phyloP scores from a whole-genome alignment of 1,140 invertebrate species.

The Euwallacea similis region DNA sequence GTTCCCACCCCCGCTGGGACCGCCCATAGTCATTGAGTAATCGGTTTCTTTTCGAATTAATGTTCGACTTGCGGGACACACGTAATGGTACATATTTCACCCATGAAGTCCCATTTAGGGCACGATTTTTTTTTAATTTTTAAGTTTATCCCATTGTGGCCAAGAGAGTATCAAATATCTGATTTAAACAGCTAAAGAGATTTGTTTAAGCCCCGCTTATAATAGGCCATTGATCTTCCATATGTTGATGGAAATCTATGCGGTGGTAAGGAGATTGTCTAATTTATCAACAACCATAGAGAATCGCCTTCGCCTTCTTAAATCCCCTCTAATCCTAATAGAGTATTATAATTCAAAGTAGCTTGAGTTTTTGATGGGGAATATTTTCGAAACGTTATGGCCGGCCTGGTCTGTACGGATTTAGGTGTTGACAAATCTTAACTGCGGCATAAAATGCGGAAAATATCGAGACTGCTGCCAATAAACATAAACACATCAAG shows the following conservation, averaged over 20 bases:
- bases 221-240: conserved; percentile 17
- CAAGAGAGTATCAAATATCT: conserved; percentile 6
- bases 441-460: conserved; percentile 1
- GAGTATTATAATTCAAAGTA: conserved; percentile 15
- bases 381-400: neutral
- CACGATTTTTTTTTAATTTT: neutral
- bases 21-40: conserved; percentile 23
- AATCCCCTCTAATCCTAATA: conserved; percentile 8
- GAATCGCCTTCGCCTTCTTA: conserved; percentile 6
- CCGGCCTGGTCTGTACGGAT: too few relatives aligned
- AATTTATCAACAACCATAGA: conserved; percentile 15
- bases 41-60: conserved; percentile 35
- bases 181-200: conserved; percentile 21
- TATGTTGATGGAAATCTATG: conserved; percentile 14
- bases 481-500: conserved; percentile 17
- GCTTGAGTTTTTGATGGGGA: neutral
- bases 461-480: conserved; percentile 12
- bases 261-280: conserved; percentile 17
- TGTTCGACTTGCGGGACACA: conserved; percentile 19
- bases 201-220: conserved; percentile 27
- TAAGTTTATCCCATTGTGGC: neutral
- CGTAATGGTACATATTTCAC: conserved; percentile 30
- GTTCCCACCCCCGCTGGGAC: conserved; percentile 31
- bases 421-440: neutral
- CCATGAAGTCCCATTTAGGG: too few relatives aligned